Evolutionary conservation across 2,888 invertebrate species (phyloP), one percentile per base, ranked within the genome.

Genomic region (Dioctria linearis): DNA sequence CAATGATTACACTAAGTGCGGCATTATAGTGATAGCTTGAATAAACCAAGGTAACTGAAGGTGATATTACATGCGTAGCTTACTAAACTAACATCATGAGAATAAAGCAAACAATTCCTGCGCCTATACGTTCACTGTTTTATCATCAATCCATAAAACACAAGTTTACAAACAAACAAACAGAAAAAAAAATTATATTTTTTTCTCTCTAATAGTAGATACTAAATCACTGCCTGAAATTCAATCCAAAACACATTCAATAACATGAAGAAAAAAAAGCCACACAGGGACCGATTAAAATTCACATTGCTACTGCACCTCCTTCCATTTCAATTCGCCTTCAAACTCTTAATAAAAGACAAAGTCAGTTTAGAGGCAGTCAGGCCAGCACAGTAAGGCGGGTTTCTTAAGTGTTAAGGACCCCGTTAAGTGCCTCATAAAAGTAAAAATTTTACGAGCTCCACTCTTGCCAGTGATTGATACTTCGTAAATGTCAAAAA

Each of bases 401-500:
- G 79, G 79, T 49, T 43, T 13, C 71, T 66, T 49, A 82, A 80
- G 82, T 79, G 78, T 78, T 78, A 65, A 78, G 78, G 79, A 82
- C 82, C 75, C 78, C 78, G 54, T 82, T 82, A 82, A 82, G 73
- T 67, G 65, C 37, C 51, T 67, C 82, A 75, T 82, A 80, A 82
- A 82, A 80, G 79, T 82, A 80, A 73, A 78, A 82, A 80, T 79
- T 82, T 80, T 82, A 80, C 78, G 82, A 82, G 67, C 54, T 39
- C 76, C 75, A 75, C 79, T 80, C 78, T 80, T 80, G 78, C 51
- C 65, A 71, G 78, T 82, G 81, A 81, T 82, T 82, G 82, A 81
- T 81, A 82, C 80, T 79, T 81, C 82, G 80, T 82, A 82, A 82
- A 82, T 63, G 81, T 80, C 82, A 63, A 46, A 80, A 78, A 76